Base-by-base conservation (phyloP, 2,797 vertebrate genomes). In the Scolopax bukidnonensis region DNA sequence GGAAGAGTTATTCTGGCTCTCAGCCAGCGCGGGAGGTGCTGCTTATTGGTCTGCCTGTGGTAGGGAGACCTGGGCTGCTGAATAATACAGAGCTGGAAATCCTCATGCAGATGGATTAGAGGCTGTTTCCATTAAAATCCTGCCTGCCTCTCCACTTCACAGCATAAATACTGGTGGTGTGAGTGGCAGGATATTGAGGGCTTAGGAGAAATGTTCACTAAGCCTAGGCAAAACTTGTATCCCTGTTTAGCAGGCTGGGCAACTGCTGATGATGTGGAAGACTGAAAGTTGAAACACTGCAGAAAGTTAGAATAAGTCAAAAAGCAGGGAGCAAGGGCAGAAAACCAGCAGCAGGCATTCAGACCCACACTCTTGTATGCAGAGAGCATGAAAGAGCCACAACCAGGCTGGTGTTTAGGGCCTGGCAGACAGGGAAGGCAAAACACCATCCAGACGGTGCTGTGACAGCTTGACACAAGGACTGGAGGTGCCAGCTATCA, bases 71-170 rank as follows among this genome's bases (percentile, higher is more conserved):
- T 7, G 54, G 47, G 28, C 41, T 84, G 75, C 59, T 8, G 38
- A 40, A 4, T 5, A 10, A 30, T 2, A 20, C 30, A 11, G 82
- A 67, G 79, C 73, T 93, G 93, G 83, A 71, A 81, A 86, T 64
- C 53, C 77, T 95, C 61, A 4, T 40, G 61, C 64, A 83, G 68
- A 70, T 57, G 69, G 85, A 80, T 95, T 83, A 92, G 79, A 53
- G 68, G 60, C 32, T 78, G 73, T 86, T 95, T 61, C 80, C 88
- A 23, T 61, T 69, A 92, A 91, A 93, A 81, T n/a, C 80, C 83
- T 53, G 38, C 65, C 75, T 78, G n/a, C 23, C 7, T 88, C 53
- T 94, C 50, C 73, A 48, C 80, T 76, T 65, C 11, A 59, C 69
- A 60, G 38, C 71, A 47, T 57, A 54, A 84, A 82, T 69, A 75